Evolutionary conservation across 2,888 invertebrate genomes (phyloP), one percentile per base, ranked within the genome.

Genomic region (Bimastos eiseni): DNA sequence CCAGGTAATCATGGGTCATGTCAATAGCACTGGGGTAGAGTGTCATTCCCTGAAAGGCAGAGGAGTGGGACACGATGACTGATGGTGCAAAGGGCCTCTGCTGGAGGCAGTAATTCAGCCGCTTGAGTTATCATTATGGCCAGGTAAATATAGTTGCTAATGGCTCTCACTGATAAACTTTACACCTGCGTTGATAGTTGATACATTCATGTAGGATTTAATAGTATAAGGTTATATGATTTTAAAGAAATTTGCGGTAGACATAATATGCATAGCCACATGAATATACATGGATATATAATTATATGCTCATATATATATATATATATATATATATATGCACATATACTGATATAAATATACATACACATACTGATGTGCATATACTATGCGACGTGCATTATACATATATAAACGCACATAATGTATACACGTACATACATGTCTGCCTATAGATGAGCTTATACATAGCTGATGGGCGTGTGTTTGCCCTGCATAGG

Each of bases 141-240:
- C n/a, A 70, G 70, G 70, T 70, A 70, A 70, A 70, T 70, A 70
- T 70, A 70, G 70, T 70, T n/a, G 70, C 70, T 70, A 70, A 70
- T 70, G 70, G 70, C 30, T n/a, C 70, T 70, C 70, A 70, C 17
- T 30, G n/a, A 70, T 70, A 70, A n/a, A 70, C n/a, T 70, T 70
- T 70, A 70, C 70, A 70, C 70, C 70, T 70, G 70, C n/a, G 70
- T 70, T 30, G 70, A 70, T 30, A 11, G 0, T 70, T 30, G 70
- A 70, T 30, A 11, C 1, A 8, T 70, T 70, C n/a, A 30, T 30
- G 70, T 70, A 30, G 70, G 70, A 30, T n/a, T 70, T n/a, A 70
- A 11, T 11, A 70, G 70, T 11, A 70, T n/a, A 70, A 70, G 70
- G 70, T 70, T 11, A 70, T n/a, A n/a, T n/a, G 70, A 70, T 70